phyloP scores from a whole-genome alignment of 2,888 invertebrate species.

The Lepidochitona cinerea region DNA sequence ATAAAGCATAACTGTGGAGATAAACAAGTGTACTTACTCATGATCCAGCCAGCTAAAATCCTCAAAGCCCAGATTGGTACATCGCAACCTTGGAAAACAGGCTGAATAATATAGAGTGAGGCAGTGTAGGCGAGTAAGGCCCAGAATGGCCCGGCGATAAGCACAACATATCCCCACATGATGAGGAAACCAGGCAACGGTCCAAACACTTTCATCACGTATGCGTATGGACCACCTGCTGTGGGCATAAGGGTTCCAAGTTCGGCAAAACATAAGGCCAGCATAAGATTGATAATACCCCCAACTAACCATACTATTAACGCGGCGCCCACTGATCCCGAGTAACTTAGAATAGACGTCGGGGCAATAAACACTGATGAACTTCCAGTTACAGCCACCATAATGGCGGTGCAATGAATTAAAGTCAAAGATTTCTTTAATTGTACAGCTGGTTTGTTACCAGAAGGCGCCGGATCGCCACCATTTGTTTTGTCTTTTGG shows the following conservation, averaged over 20 bases:
- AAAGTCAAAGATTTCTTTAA: constrained; percentile 56
- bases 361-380: constrained; percentile 92
- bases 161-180: constrained; percentile 73
- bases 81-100: constrained; percentile 52
- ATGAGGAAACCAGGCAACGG: constrained; percentile 75
- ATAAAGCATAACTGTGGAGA: too few relatives aligned
- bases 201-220: constrained; percentile 67
- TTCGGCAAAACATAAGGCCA: constrained; percentile 83
- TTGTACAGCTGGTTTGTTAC: neutral
- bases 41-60: constrained; percentile 53
- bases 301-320: constrained; percentile 96
- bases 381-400: constrained; percentile 61
- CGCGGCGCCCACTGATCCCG: constrained; percentile 94
- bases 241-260: constrained; percentile 78
- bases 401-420: constrained; percentile 52
- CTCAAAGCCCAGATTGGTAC: constrained; percentile 47
- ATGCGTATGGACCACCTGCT: constrained; percentile 87
- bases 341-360: constrained; percentile 87
- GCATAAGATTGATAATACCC: constrained; percentile 79
- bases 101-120: constrained; percentile 59
- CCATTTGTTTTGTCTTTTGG: neutral
- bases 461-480: neutral
- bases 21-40: constrained; percentile 53
- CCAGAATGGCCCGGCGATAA: constrained; percentile 69
- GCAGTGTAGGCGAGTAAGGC: constrained; percentile 72